phyloP scores from a whole-genome alignment of 1,140 invertebrate species.

The Cotesia typhae region DNA sequence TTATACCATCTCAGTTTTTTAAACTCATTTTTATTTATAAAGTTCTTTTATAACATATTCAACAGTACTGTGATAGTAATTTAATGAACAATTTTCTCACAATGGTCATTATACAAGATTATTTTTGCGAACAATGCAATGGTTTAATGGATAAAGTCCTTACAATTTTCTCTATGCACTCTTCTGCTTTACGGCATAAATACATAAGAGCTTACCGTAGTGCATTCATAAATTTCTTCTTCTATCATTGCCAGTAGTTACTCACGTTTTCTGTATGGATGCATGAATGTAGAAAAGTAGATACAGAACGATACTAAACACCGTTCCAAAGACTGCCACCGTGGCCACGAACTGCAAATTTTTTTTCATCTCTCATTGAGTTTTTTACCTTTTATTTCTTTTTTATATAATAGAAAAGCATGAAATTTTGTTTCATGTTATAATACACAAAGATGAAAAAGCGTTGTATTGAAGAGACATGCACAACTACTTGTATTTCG shows the following conservation, averaged over 20 bases:
- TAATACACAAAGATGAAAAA: too few species aligned
- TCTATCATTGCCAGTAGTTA: not conserved
- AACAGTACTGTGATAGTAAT: not conserved
- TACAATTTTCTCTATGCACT: slow-evolving; percentile 1
- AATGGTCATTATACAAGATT: slow-evolving; percentile 8
- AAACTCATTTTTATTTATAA: not conserved
- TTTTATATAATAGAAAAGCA: not conserved
- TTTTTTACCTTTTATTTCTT: not conserved
- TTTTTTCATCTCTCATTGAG: not conserved
- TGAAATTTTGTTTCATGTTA: slow-evolving; percentile 15
- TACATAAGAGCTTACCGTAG: not conserved
- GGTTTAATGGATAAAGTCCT: not conserved
- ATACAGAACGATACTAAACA: not conserved
- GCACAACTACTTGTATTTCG: slow-evolving; percentile 10
- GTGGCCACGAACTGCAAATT: not conserved
- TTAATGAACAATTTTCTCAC: not conserved
- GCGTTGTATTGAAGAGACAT: not conserved
- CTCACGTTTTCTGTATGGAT: not conserved
- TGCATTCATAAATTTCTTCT: not conserved
- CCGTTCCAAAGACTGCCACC: not conserved
- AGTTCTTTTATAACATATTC: not conserved
- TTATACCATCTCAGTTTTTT: too few species aligned
- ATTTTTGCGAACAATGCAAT: slow-evolving; percentile 1
- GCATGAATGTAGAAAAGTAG: not conserved
- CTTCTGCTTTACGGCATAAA: not conserved